Evolutionary conservation across 1,140 invertebrate genomes (phyloP).

Genomic region (Paraescarpia echinospica): DNA sequence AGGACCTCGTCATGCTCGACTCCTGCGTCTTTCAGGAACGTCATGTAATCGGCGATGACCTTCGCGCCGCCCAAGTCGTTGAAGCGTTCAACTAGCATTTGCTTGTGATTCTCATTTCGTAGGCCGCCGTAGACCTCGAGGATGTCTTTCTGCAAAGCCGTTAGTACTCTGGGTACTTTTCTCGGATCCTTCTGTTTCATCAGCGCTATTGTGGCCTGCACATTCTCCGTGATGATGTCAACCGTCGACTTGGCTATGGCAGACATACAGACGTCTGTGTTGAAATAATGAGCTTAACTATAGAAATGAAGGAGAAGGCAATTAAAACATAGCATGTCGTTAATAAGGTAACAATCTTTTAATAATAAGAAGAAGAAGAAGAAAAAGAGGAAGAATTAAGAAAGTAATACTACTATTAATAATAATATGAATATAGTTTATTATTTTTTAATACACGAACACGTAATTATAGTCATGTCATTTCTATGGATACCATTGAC

Average conservation of each 20-base stretch:
- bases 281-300: no score
- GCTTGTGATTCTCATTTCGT: neutral
- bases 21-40: neutral
- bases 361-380: no score
- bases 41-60: neutral
- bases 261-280: neutral
- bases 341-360: no score
- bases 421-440: no score
- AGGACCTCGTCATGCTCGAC: neutral
- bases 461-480: neutral
- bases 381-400: no score
- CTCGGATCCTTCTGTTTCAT: neutral
- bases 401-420: no score
- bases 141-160: neutral
- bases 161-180: neutral
- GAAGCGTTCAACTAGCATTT: neutral
- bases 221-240: neutral
- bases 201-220: neutral
- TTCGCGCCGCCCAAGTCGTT: neutral
- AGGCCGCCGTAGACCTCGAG: neutral
- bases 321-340: no score
- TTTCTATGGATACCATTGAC: neutral
- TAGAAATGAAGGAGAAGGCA: no score
- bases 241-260: neutral
- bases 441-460: no score